Base-by-base conservation (phyloP, 2,888 invertebrate genomes). In the Listrodromus nycthemerus region DNA sequence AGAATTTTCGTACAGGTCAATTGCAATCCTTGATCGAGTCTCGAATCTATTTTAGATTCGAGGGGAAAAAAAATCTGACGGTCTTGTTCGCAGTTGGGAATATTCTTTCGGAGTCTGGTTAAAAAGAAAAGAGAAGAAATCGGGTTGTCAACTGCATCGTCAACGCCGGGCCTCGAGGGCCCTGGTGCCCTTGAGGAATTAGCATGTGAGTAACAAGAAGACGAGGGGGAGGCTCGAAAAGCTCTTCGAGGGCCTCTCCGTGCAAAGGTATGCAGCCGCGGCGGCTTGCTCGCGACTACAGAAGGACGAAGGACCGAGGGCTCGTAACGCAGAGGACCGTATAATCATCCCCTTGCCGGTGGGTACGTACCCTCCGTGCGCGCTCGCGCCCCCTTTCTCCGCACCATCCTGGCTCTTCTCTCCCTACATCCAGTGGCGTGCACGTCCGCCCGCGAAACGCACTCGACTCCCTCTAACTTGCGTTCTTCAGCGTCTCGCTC, bases 201-300 rank as follows among this genome's bases (percentile, higher is more conserved):
- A 87, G 87, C 88, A 88, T 89, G 88, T 85, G 86, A 85, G 87
- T 88, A 88, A 88, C 87, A 83, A 88, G 87, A 85, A 84, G 85
- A 77, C 83, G 70, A 73, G 76, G 63, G 76, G 13, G 63, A 77
- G 73, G 16, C 61, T 70, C 55, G 71, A 41, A 76, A 80, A 55
- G 73, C 80, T 80, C 80, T 83, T 66, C 74, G 33, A 48, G 58
- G 21, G 67, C 41, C 16, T 48, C 55, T 37, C 45, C 16, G 50
- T 30, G 65, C 58, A n/a, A 19, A 63, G 45, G 45, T 63, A 48
- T 55, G 37, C 21, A 41, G 52, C 33, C 37, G 21, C 41, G 27
- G 71, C 8, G 19, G n/a, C 52, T 70, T 27, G 73, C 58, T 27
- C 27, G 65, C 69, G 58, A 73, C 58, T 80, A 80, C 80, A 58